Base-by-base conservation (phyloP, 2,888 invertebrate species). In the Platycheirus albimanus region DNA sequence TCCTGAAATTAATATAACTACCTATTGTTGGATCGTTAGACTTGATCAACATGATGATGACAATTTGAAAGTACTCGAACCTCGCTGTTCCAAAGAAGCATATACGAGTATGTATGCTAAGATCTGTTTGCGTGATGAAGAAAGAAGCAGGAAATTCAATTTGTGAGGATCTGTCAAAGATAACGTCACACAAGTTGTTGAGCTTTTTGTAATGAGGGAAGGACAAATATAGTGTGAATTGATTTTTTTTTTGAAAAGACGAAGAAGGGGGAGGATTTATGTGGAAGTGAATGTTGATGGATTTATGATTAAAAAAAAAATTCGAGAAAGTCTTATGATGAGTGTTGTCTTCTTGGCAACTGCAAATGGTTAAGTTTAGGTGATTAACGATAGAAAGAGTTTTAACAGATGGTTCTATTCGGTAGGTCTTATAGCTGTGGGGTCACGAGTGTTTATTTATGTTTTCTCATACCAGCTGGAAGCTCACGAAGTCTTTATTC, bases 21-120 rank as follows among this genome's bases (percentile, higher is more conserved):
- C 51, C 41, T 7, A 15, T 54, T 28, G 58, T 33, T 38, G 49
- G 5, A 58, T 70, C 58, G 24, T 66, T 58, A 38, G 70, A 49
- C 19, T 17, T 61, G 70, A 76, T 76, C 64, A 76, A 66, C 74
- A 56, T 56, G 66, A 17, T 52, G 56, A 63, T 56, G 75, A 56
- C 76, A 71, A 71, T 76, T 76, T 71, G 76, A 81, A 81, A 81
- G 80, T 76, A 66, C 66, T 20, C 15, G 38, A 43, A 28, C n/a
- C 33, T 28, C 58, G 51, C 66, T 24, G 24, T 24, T 24, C 24
- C 24, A 5, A 24, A 24, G 30, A 33, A 33, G 8, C 30, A 8
- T 33, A 72, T 49, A 66, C 63, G 76, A 70, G 64, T 30, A n/a
- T n/a, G n/a, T n/a, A n/a, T n/a, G n/a, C n/a, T n/a, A n/a, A n/a